Conservation (phyloP, 2,888 invertebrate genomes). For the Macropis europaea region DNA sequence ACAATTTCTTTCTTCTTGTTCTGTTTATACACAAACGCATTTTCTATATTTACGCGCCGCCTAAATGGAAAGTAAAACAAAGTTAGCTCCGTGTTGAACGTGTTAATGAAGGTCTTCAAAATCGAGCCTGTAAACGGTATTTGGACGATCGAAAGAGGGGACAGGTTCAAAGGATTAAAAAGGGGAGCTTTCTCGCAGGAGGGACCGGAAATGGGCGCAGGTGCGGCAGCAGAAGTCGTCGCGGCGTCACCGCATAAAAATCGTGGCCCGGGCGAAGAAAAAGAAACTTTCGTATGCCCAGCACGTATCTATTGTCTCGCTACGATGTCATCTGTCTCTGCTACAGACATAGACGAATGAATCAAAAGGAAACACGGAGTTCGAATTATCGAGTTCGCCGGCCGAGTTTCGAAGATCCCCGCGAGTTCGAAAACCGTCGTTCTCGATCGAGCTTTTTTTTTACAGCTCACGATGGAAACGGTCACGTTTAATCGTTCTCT, state of each 20-base stretch:
- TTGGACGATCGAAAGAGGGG: not conserved
- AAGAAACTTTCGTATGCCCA: slow-evolving; percentile 49
- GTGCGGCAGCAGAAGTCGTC: slow-evolving; percentile 44
- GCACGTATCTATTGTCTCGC: slow-evolving; percentile 62
- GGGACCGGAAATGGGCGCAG: slow-evolving; percentile 20
- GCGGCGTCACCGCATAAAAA: slow-evolving; percentile 47
- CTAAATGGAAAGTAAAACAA: too few relatives aligned
- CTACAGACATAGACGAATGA: slow-evolving; percentile 58
- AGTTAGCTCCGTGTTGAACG: too few relatives aligned
- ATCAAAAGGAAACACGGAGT: slow-evolving; percentile 55
- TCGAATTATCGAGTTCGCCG: slow-evolving; percentile 47
- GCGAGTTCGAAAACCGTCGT: not conserved
- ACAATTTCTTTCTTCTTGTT: too few relatives aligned
- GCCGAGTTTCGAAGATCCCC: not conserved
- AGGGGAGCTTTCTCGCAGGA: slow-evolving; percentile 11
- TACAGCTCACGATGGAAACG: not conserved
- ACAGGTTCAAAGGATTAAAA: too few relatives aligned
- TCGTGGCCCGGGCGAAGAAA: slow-evolving; percentile 51
- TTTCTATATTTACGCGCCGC: too few relatives aligned
- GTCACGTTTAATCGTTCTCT: not conserved
- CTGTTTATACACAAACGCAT: too few relatives aligned
- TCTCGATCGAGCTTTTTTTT: not conserved
- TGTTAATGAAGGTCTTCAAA: too few relatives aligned
- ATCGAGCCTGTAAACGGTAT: too few relatives aligned
- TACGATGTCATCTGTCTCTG: slow-evolving; percentile 54